Evolutionary conservation across 1,140 invertebrate genomes (phyloP).

Genomic region (Probaryconus sp.): DNA sequence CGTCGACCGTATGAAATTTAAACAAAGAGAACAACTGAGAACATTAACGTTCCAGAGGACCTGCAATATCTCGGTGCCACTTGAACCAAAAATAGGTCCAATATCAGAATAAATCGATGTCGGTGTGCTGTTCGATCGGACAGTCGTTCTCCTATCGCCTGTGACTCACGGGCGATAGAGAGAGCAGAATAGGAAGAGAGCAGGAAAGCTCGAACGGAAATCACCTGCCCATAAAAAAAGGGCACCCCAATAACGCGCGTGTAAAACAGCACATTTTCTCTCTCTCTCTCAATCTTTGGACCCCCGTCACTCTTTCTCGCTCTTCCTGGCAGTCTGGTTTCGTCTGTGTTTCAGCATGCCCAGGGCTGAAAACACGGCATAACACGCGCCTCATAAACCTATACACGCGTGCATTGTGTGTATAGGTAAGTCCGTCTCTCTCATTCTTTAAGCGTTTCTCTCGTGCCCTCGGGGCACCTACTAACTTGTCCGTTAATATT

Average conservation of each 20-base stretch:
- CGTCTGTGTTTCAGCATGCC: too few species aligned
- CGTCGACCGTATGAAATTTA: too few species aligned
- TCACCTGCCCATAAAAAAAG: slow-evolving; percentile 65
- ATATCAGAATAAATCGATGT: slow-evolving; percentile 51
- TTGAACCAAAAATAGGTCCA: slow-evolving; percentile 43
- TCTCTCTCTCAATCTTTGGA: slow-evolving; percentile 1
- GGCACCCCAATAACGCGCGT: slow-evolving; percentile 44
- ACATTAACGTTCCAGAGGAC: slow-evolving; percentile 30
- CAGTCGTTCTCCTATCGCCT: slow-evolving; percentile 43
- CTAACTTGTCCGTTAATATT: slow-evolving; percentile 77
- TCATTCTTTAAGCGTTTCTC: slow-evolving; percentile 46
- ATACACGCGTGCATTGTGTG: slow-evolving; percentile 39
- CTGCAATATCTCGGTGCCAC: slow-evolving; percentile 7
- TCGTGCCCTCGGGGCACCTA: slow-evolving; percentile 64
- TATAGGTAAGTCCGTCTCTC: slow-evolving; percentile 29
- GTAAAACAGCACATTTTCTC: slow-evolving; percentile 52
- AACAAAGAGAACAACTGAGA: background rate
- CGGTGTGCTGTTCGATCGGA: slow-evolving; percentile 49
- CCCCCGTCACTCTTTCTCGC: slow-evolving; percentile 19
- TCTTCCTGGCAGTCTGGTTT: slow-evolving; percentile 15
- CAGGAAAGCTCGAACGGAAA: slow-evolving; percentile 48
- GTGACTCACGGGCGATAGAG: slow-evolving; percentile 49
- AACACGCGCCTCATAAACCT: slow-evolving; percentile 16
- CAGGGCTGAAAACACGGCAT: slow-evolving; percentile 45
- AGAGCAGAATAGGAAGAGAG: slow-evolving; percentile 27